Percentiles rank a stretch among this genome's conserved stretches.
Evolutionary conservation across 2,113 vertebrate species (phyloP).

Genomic region (Gobiocypris rarus): DNA sequence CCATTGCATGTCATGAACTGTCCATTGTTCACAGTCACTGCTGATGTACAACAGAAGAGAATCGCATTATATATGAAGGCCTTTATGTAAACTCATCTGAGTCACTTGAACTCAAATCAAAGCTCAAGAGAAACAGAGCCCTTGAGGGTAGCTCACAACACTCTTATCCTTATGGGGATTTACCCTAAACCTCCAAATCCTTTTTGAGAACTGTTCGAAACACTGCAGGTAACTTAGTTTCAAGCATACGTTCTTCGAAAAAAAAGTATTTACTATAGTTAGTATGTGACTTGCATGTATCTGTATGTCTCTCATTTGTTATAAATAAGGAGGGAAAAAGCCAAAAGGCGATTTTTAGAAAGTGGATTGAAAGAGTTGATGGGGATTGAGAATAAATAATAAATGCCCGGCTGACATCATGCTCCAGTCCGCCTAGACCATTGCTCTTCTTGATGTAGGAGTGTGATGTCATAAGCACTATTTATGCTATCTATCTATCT

Average conservation of each 20-base stretch:
- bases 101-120: constrained; percentile 15
- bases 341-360: neutral
- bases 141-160: neutral
- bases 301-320: neutral
- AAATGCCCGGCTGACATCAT: constrained; percentile 23
- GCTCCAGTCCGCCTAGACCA: neutral
- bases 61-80: neutral
- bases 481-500: neutral
- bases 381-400: constrained; percentile 13
- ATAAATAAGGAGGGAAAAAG: neutral
- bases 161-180: neutral
- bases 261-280: neutral
- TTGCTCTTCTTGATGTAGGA: constrained; percentile 35
- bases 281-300: neutral
- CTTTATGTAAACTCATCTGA: neutral
- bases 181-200: constrained; percentile 21
- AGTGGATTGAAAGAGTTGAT: neutral
- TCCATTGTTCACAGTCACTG: neutral
- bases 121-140: neutral
- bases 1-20: constrained; percentile 12
- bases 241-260: neutral
- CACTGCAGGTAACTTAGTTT: constrained; percentile 4
- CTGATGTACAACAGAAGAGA: neutral
- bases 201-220: constrained; percentile 9
- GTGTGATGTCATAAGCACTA: constrained; percentile 22